phyloP scores from a whole-genome alignment of 2,888 invertebrate species.

The Neoaliturus tenellus region DNA sequence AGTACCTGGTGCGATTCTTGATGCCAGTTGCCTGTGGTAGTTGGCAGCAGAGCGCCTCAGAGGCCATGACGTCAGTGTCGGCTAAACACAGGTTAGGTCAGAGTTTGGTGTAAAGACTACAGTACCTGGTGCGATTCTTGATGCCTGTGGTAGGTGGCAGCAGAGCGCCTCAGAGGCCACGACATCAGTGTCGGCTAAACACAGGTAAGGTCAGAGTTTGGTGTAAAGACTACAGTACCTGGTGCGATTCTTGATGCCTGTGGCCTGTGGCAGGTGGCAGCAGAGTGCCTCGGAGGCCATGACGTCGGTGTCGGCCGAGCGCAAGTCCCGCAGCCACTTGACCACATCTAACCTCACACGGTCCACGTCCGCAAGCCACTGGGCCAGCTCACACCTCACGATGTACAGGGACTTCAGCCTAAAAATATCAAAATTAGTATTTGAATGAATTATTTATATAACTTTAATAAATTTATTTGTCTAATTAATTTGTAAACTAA shows the following conservation, averaged over 20 bases:
- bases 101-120: no score
- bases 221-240: no score
- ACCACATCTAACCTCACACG: slow-evolving; percentile 69
- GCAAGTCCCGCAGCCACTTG: slow-evolving; percentile 69
- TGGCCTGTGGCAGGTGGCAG: slow-evolving; percentile 75
- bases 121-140: slow-evolving; percentile 21
- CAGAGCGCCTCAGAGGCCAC: slow-evolving; percentile 74
- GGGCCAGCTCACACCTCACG: slow-evolving; percentile 57
- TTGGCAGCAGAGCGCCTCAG: slow-evolving; percentile 77
- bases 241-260: neutral
- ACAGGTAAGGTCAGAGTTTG: no score
- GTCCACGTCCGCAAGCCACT: slow-evolving; percentile 66
- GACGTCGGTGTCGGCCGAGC: slow-evolving; percentile 67
- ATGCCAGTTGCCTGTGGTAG: slow-evolving; percentile 68
- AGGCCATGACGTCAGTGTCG: slow-evolving; percentile 71
- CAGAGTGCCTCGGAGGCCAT: slow-evolving; percentile 74
- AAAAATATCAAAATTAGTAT: neutral
- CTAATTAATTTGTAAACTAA: no score
- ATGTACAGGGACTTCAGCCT: slow-evolving; percentile 60
- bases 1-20: slow-evolving; percentile 21
- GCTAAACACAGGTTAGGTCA: slow-evolving; percentile 68
- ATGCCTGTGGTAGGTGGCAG: slow-evolving; percentile 75
- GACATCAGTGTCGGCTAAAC: slow-evolving; percentile 67
- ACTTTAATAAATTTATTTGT: no score
- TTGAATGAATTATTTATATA: no score